A percentile compares a stretch with the other conserved stretches of the same genome.
Evolutionary conservation across 2,888 invertebrate species (phyloP).

Genomic region (Limnephilus rhombicus): DNA sequence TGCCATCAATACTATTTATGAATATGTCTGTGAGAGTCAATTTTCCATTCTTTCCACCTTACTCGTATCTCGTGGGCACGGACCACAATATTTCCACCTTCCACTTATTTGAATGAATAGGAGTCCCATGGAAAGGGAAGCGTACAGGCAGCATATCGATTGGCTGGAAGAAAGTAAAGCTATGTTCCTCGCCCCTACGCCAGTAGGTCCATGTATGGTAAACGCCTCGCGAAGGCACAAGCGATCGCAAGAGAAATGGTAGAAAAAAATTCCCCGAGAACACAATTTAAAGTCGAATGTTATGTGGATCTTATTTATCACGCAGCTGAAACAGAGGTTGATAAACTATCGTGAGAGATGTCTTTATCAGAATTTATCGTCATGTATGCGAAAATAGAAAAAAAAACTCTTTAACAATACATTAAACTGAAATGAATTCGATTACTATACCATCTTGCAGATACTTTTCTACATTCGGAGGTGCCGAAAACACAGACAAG

Average conservation of each 20-base stretch:
- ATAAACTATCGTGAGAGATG: neutral
- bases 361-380: neutral
- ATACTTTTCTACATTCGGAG: no score
- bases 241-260: neutral
- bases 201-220: slow-evolving; percentile 51
- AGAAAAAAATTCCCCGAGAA: neutral
- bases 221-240: slow-evolving; percentile 36
- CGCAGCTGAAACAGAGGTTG: neutral
- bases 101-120: slow-evolving; percentile 62
- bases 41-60: neutral
- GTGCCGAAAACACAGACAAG: no score
- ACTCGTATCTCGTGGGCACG: neutral
- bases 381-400: neutral
- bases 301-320: neutral
- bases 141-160: slow-evolving; percentile 56
- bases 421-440: neutral
- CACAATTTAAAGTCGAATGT: slow-evolving; percentile 22
- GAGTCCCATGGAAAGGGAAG: slow-evolving; percentile 57
- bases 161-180: slow-evolving; percentile 49
- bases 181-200: neutral
- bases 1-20: neutral
- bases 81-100: neutral
- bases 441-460: no score
- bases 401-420: neutral
- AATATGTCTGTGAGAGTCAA: neutral